Evolutionary conservation across 2,888 invertebrate genomes (phyloP).

Genomic region (Nymphalis polychloros): DNA sequence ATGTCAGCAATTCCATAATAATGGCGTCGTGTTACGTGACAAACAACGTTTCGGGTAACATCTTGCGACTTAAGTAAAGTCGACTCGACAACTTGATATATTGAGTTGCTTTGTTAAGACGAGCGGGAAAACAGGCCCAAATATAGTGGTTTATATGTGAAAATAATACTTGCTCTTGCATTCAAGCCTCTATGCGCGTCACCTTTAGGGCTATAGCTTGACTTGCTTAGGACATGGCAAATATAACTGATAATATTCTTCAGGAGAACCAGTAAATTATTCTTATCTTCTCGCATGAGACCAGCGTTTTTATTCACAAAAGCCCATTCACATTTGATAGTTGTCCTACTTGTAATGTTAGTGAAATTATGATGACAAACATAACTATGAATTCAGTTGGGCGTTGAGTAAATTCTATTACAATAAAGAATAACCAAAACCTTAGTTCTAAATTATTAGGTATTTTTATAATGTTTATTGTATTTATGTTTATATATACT

Average conservation of each 20-base stretch:
- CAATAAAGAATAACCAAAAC: no score
- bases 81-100: conserved; percentile 74
- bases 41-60: conserved; percentile 66
- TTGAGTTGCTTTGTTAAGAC: conserved; percentile 69
- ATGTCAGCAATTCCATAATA: conserved; percentile 47
- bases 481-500: neutral
- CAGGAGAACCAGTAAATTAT: conserved; percentile 34
- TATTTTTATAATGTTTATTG: neutral
- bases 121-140: conserved; percentile 66
- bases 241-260: conserved; percentile 21
- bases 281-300: conserved; percentile 34
- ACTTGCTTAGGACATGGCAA: conserved; percentile 14
- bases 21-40: conserved; percentile 60
- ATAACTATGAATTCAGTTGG: neutral
- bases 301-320: conserved; percentile 30
- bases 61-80: conserved; percentile 61
- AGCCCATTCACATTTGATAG: conserved; percentile 20
- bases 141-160: conserved; percentile 34
- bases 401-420: neutral
- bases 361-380: no score
- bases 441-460: no score
- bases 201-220: conserved; percentile 5
- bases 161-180: conserved; percentile 15
- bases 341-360: neutral
- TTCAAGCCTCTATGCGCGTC: conserved; percentile 15